Conservation (phyloP, 1,140 invertebrate genomes). For the Calycopis cecrops region DNA sequence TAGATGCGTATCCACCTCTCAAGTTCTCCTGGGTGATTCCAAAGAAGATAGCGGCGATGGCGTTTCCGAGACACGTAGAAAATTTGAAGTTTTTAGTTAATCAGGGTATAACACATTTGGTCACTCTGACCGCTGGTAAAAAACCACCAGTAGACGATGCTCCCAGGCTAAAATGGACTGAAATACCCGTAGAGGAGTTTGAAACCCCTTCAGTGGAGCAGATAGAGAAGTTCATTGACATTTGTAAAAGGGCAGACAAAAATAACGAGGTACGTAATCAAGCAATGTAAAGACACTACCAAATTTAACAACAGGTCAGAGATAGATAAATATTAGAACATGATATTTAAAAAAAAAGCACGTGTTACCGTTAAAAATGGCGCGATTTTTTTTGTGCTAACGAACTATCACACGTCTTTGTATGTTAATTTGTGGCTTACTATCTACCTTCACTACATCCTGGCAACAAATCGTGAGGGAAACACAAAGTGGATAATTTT, state of each 20-base stretch:
- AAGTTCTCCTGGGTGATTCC: constrained; percentile 80
- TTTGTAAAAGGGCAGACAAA: constrained; percentile 72
- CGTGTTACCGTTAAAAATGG: too few species aligned
- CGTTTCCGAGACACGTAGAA: constrained; percentile 67
- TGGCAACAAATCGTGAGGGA: too few species aligned
- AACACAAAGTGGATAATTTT: too few species aligned
- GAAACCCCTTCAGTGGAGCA: constrained; percentile 78
- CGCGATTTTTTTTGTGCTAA: too few species aligned
- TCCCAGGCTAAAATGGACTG: constrained; percentile 72
- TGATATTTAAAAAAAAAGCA: neutral
- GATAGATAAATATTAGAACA: neutral
- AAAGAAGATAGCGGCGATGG: constrained; percentile 78
- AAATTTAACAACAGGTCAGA: constrained; percentile 5
- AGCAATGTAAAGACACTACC: neutral
- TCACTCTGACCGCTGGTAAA: constrained; percentile 78
- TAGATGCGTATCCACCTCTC: constrained; percentile 73
- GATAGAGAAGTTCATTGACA: constrained; percentile 78
- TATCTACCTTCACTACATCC: too few species aligned
- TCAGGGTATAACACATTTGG: constrained; percentile 70
- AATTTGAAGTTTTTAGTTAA: constrained; percentile 65
- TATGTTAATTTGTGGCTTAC: too few species aligned
- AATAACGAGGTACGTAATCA: constrained; percentile 63
- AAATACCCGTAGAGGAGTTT: constrained; percentile 80
- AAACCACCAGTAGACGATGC: constrained; percentile 74
- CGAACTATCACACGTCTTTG: too few species aligned